Conservation (phyloP, 1,140 invertebrate species). For the Dolichoris vasculosae region DNA sequence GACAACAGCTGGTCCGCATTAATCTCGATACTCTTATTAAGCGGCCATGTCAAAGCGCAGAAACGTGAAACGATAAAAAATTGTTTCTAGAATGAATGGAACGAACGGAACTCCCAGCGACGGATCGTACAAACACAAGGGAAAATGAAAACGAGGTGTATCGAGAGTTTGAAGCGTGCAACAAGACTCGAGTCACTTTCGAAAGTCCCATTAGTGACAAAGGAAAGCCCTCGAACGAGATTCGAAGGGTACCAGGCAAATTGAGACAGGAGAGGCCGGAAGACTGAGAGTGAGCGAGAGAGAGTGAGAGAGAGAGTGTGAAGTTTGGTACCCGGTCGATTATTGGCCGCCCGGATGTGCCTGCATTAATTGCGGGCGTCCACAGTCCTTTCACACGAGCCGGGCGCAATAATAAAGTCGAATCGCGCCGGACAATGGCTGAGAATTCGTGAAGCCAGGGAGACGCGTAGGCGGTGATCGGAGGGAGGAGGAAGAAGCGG, state of each 20-base stretch:
- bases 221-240: background rate
- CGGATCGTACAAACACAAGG: too few relatives aligned
- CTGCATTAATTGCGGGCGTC: constrained; percentile 40
- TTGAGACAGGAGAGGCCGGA: background rate
- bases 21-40: too few relatives aligned
- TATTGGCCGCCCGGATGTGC: background rate
- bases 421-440: constrained; percentile 58
- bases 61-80: too few relatives aligned
- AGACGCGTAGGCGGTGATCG: constrained; percentile 67
- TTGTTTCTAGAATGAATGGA: too few relatives aligned
- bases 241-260: background rate
- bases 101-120: too few relatives aligned
- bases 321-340: too few relatives aligned
- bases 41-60: too few relatives aligned
- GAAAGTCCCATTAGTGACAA: background rate
- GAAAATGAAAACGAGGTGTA: too few relatives aligned
- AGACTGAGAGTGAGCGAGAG: background rate
- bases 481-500: constrained; percentile 29
- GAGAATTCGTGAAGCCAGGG: constrained; percentile 60
- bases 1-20: too few relatives aligned
- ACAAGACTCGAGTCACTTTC: background rate
- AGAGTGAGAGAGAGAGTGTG: too few relatives aligned
- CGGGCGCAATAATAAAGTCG: constrained; percentile 11
- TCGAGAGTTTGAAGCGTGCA: too few relatives aligned
- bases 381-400: background rate